phyloP scores from a whole-genome alignment of 2,888 invertebrate genomes.

The Hipparchia sbordonii region DNA sequence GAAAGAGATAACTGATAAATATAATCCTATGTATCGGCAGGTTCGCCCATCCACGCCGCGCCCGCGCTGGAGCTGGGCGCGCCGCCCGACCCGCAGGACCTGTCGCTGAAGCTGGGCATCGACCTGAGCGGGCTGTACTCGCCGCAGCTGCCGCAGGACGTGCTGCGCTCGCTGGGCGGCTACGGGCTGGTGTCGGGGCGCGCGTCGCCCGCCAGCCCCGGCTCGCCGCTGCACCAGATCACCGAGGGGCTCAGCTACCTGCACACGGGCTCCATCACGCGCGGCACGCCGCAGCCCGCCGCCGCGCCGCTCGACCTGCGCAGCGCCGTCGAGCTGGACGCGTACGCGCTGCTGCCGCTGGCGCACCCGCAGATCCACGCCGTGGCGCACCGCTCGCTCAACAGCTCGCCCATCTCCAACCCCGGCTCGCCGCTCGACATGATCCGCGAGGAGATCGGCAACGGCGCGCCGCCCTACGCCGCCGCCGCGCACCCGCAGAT shows the following conservation, averaged over 20 bases:
- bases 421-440: constrained; percentile 88
- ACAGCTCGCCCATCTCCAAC: constrained; percentile 85
- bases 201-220: constrained; percentile 58
- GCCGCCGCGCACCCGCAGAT: constrained; percentile 89
- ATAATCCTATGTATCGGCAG: constrained; percentile 41
- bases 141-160: constrained; percentile 63
- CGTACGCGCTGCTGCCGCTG: constrained; percentile 53
- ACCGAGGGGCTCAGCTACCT: constrained; percentile 87
- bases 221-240: constrained; percentile 85
- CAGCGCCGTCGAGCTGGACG: constrained; percentile 38
- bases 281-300: constrained; percentile 85
- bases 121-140: constrained; percentile 68
- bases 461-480: constrained; percentile 54
- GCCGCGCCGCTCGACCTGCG: constrained; percentile 82
- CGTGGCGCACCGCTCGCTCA: constrained; percentile 80
- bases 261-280: constrained; percentile 88
- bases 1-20: too few species aligned
- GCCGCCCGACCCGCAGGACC: constrained; percentile 71
- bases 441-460: constrained; percentile 86
- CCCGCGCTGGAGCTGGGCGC: constrained; percentile 57
- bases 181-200: constrained; percentile 55
- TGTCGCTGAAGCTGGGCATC: constrained; percentile 81
- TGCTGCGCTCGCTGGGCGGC: constrained; percentile 61
- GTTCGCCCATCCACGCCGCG: constrained; percentile 60
- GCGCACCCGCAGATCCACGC: constrained; percentile 71